phyloP scores from a whole-genome alignment of 2,888 invertebrate genomes.

The Eupithecia centaureata region DNA sequence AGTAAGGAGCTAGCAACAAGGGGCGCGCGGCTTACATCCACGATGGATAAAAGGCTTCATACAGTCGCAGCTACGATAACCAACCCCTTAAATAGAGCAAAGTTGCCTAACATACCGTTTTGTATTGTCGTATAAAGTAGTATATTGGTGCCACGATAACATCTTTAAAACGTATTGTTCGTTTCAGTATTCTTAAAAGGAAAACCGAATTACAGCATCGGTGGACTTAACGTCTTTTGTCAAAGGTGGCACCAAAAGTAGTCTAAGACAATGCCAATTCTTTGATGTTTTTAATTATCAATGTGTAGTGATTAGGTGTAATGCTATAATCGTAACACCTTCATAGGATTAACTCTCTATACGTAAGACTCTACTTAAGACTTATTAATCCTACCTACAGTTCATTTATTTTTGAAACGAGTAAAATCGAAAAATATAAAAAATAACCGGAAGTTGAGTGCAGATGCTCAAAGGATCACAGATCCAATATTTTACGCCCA shows the following conservation, averaged over 20 bases:
- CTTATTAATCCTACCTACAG: constrained; percentile 10
- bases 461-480: constrained; percentile 1
- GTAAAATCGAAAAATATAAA: background rate
- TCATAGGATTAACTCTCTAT: background rate
- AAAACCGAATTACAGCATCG: background rate
- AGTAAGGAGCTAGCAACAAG: background rate
- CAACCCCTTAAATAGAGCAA: background rate
- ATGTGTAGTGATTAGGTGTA: constrained; percentile 18
- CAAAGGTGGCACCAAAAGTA: background rate
- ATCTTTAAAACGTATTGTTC: background rate
- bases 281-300: background rate
- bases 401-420: background rate
- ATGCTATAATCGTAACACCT: constrained; percentile 22
- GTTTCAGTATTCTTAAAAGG: background rate
- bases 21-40: background rate
- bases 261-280: constrained; percentile 4
- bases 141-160: constrained; percentile 1
- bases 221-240: background rate
- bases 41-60: background rate
- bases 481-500: constrained; percentile 1
- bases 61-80: background rate
- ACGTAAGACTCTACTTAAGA: background rate
- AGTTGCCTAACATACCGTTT: background rate
- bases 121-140: background rate
- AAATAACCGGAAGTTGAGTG: background rate